Evolutionary conservation across 2,113 vertebrate genomes (phyloP).

Genomic region (Bagarius yarrelli): DNA sequence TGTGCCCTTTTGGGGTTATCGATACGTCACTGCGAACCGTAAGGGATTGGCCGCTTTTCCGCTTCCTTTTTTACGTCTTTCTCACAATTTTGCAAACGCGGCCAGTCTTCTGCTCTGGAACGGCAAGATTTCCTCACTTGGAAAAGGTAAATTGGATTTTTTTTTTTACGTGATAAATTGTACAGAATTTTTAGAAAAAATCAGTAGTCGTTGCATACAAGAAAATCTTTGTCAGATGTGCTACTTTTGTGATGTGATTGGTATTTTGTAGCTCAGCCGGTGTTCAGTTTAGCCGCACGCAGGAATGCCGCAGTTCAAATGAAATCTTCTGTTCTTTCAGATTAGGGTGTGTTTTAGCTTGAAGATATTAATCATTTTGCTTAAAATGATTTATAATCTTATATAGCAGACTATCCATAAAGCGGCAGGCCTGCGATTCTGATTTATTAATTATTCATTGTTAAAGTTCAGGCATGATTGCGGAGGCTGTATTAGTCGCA

Average conservation of each 20-base stretch:
- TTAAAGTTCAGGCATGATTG: constrained; percentile 40
- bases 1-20: constrained; percentile 34
- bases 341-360: background rate
- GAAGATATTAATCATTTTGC: background rate
- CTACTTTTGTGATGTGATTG: constrained; percentile 3
- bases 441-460: constrained; percentile 13
- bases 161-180: constrained; percentile 10
- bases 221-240: background rate
- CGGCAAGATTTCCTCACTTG: constrained; percentile 39
- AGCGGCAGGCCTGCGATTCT: background rate
- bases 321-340: background rate
- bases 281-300: background rate
- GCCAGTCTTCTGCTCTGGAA: constrained; percentile 43
- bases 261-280: background rate
- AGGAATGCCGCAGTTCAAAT: constrained; percentile 50
- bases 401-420: background rate
- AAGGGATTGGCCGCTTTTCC: constrained; percentile 56
- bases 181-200: background rate
- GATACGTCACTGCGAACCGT: constrained; percentile 60
- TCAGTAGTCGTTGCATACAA: background rate
- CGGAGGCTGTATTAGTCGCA: background rate
- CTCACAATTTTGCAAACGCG: constrained; percentile 52
- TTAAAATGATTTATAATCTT: too few species aligned
- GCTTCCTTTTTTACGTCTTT: constrained; percentile 39
- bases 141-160: constrained; percentile 54